Base-by-base conservation (phyloP, 2,113 vertebrate genomes). In the Cyanoramphus novaezelandiae region DNA sequence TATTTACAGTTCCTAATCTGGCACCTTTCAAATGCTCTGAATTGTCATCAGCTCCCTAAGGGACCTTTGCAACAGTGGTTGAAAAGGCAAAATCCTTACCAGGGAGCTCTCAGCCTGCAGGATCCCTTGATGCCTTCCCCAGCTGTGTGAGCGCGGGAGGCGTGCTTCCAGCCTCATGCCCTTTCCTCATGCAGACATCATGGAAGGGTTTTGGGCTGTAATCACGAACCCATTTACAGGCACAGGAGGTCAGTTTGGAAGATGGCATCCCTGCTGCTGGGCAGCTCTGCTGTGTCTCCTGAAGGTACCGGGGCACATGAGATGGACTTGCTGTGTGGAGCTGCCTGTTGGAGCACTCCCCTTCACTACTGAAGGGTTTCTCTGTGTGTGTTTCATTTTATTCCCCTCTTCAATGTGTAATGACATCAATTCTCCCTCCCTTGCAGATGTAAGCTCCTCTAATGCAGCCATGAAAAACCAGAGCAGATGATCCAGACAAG, bases 201-300 rank as follows among this genome's bases (percentile, higher is more conserved):
- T 23, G n/a, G 37, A 27, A 27, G 37, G 52, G 43, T 3, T 65
- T 79, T 13, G 75, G 62, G 62, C 28, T 75, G 33, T 44, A 57
- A n/a, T 28, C 62, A 8, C 33, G 3, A 49, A 33, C 31, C 33
- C 0, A 0, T 24, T 43, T 9, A 9, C 0, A 2, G 37, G 46
- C 17, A 7, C 0, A 17, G n/a, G 27, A 24, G 27, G 19, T 74
- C 9, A 5, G 16, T 39, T 49, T 49, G 60, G 79, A 37, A 55
- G 52, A 10, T 19, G 33, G 8, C 29, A 25, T 35, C 67, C 31
- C 27, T 62, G 29, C 52, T 55, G 52, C 60, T 29, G 29, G n/a
- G 72, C n/a, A 47, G 60, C 67, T 74, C 27, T 74, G 43, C n/a
- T 17, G 29, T 52, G 46, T 62, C 39, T 68, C 35, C 16, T 68